Evolutionary conservation across 2,113 vertebrate species (phyloP).

Genomic region (Microtus oregoni): DNA sequence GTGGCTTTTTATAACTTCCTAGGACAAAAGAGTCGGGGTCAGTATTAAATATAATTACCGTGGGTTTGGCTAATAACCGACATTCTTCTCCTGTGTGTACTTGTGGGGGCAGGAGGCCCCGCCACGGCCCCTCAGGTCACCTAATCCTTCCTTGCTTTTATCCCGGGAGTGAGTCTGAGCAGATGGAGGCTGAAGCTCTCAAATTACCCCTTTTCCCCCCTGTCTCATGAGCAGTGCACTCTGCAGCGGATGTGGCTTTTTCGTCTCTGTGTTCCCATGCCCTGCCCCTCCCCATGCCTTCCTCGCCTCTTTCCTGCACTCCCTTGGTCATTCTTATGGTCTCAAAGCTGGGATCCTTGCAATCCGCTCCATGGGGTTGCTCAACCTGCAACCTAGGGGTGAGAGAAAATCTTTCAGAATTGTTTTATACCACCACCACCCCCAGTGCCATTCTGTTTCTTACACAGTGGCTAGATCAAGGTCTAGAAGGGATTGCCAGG

Average conservation of each 20-base stretch:
- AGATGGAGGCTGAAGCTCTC: slow-evolving; percentile 83
- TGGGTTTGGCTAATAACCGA: slow-evolving; percentile 68
- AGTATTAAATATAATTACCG: slow-evolving; percentile 79
- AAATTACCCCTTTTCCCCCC: slow-evolving; percentile 70
- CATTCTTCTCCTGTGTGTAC: slow-evolving; percentile 70
- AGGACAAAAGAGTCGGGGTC: slow-evolving; percentile 68
- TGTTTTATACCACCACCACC: rapidly evolving
- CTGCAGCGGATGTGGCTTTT: slow-evolving; percentile 20
- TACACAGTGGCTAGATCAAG: rapidly evolving
- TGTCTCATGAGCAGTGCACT: slow-evolving; percentile 60
- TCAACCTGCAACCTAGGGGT: not conserved
- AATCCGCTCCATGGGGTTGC: not conserved
- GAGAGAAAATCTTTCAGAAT: not conserved
- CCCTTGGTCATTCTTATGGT: not conserved
- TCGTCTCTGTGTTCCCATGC: not conserved
- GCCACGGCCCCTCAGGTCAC: slow-evolving; percentile 72
- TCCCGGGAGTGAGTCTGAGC: slow-evolving; percentile 80
- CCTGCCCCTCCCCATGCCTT: not conserved
- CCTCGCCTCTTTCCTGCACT: not conserved
- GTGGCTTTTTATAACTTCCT: slow-evolving; percentile 57
- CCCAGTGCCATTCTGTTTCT: not conserved
- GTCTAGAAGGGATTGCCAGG: rapidly evolving
- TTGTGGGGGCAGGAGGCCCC: slow-evolving; percentile 64
- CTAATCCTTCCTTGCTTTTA: slow-evolving; percentile 82
- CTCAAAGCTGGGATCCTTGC: not conserved